These are phyloP conservation scores for Phymorhynchus buccinoides DNA, from an alignment of 1,140 invertebrate genomes.

Conservation along the genomic window DNA sequence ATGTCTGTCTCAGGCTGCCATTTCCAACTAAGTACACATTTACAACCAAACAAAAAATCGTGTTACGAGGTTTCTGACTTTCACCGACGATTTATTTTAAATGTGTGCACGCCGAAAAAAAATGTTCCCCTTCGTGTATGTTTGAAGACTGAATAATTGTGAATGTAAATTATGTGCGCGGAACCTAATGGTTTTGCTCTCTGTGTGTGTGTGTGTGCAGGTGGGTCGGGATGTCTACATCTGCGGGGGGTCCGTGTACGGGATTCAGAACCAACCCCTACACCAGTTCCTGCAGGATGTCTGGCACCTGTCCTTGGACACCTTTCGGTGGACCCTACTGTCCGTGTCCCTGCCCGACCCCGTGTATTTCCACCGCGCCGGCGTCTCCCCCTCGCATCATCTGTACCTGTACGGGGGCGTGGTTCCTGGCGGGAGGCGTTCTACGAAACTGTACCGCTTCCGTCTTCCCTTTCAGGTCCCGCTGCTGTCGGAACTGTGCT, in stretches of 20 bases:
- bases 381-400: conserved; percentile 46
- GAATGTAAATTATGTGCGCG: no score
- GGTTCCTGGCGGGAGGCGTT: conserved; percentile 32
- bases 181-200: no score
- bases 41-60: no score
- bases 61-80: no score
- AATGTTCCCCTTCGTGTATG: no score
- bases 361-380: conserved; percentile 49
- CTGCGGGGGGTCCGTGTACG: conserved; percentile 48
- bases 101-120: no score
- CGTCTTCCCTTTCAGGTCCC: conserved; percentile 44
- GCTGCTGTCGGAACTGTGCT: conserved; percentile 48
- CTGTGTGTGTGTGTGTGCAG: no score
- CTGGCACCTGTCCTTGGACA: conserved; percentile 46
- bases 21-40: no score
- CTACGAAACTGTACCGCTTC: conserved; percentile 43
- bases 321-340: conserved; percentile 48
- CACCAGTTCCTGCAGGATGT: conserved; percentile 44
- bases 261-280: neutral
- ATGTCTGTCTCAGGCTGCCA: no score
- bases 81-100: no score
- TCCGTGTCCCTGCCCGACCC: conserved; percentile 40
- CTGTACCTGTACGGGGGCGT: conserved; percentile 56
- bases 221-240: conserved; percentile 47
- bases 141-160: no score